These are phyloP conservation scores for Bryconaethiops microstoma DNA, from an alignment of 2,797 vertebrate genomes.

Conservation along the genomic window DNA sequence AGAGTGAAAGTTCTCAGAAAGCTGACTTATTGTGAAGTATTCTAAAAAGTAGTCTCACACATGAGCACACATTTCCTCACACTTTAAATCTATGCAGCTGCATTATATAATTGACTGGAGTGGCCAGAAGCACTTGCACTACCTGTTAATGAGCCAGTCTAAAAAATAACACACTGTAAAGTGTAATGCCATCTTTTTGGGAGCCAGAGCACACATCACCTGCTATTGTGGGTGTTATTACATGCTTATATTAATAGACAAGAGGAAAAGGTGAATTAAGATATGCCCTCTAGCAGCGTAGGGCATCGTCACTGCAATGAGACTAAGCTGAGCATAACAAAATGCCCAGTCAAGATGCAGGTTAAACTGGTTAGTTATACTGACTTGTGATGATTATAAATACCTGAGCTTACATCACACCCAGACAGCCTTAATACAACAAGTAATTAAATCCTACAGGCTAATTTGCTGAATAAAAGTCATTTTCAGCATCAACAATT, in stretches of 20 bases:
- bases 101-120: not conserved
- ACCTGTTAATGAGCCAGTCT: constrained; percentile 26
- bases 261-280: constrained; percentile 27
- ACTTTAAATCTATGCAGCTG: not conserved
- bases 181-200: not conserved
- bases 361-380: constrained; percentile 29
- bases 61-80: not conserved
- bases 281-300: constrained; percentile 2
- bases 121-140: not conserved
- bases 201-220: not conserved
- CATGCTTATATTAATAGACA: constrained; percentile 30
- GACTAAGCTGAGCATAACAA: not conserved
- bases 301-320: constrained; percentile 19
- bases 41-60: not conserved
- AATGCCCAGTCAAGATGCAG: constrained; percentile 9
- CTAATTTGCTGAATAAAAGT: not conserved
- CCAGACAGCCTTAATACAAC: not conserved
- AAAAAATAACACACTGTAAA: not conserved
- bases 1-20: not conserved
- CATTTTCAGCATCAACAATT: not conserved
- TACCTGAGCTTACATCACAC: not conserved
- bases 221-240: constrained; percentile 12
- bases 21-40: too few species aligned
- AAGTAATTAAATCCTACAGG: not conserved
- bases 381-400: constrained; percentile 8